These are phyloP conservation scores for Lissonota sp. DNA, from an alignment of 2,888 invertebrate species.

Conservation along the genomic window DNA sequence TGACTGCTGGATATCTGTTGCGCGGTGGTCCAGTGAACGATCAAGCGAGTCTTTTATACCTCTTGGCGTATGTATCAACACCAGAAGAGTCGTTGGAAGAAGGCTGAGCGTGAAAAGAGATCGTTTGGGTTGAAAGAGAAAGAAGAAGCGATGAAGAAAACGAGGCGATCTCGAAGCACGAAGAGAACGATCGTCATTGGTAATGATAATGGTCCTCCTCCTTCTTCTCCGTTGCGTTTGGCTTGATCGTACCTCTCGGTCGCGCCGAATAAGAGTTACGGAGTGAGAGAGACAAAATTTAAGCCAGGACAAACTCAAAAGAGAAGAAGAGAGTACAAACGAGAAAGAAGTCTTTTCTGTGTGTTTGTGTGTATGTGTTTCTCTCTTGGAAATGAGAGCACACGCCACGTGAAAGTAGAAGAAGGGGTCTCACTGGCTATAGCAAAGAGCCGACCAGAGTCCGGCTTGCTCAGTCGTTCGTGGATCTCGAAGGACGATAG, in stretches of 20 bases:
- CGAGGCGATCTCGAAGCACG: constrained; percentile 49
- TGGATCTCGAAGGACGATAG: constrained; percentile 83
- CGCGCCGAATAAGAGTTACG: not conserved
- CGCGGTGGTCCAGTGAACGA: constrained; percentile 34
- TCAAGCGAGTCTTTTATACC: constrained; percentile 19
- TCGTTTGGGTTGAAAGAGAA: constrained; percentile 2
- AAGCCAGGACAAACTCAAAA: not conserved
- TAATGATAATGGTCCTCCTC: constrained; percentile 72
- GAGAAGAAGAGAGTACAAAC: constrained; percentile 5
- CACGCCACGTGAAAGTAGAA: constrained; percentile 79
- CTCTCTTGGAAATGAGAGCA: constrained; percentile 81
- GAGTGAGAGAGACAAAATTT: not conserved
- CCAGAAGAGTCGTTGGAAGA: constrained; percentile 23
- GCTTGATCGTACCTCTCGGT: not conserved
- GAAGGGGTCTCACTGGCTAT: constrained; percentile 76
- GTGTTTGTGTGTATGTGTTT: constrained; percentile 70
- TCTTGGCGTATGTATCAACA: constrained; percentile 18
- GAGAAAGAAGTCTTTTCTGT: constrained; percentile 32
- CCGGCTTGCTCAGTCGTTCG: constrained; percentile 82
- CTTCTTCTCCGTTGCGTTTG: not conserved
- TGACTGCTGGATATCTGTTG: constrained; percentile 33
- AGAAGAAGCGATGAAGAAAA: constrained; percentile 24
- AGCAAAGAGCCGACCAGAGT: constrained; percentile 79
- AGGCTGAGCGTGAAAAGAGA: constrained; percentile 7
- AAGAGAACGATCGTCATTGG: constrained; percentile 72